These are phyloP conservation scores for Elaphurus davidianus DNA, from an alignment of 2,113 vertebrate genomes.

Conservation along the genomic window DNA sequence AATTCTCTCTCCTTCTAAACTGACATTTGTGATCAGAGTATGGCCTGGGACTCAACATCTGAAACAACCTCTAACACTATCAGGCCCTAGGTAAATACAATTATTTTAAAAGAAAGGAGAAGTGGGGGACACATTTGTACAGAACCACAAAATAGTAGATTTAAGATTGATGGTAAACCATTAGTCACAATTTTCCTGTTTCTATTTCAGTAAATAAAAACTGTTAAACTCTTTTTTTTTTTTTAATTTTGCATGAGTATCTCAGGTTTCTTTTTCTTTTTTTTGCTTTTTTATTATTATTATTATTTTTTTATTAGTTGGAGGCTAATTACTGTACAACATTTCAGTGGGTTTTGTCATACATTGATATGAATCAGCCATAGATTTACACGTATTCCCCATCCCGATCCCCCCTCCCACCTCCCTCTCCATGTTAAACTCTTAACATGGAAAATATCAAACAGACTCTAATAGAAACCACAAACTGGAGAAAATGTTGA, in stretches of 20 bases:
- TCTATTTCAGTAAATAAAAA: neutral
- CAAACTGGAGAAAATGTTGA: neutral
- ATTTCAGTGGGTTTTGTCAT: too few relatives aligned
- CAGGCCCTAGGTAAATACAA: neutral
- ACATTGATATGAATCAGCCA: too few relatives aligned
- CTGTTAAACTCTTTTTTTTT: neutral
- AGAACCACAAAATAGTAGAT: neutral
- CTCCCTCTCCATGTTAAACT: too few relatives aligned
- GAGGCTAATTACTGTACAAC: too few relatives aligned
- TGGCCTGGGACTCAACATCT: neutral
- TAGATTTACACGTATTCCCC: too few relatives aligned
- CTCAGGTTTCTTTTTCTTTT: too few relatives aligned
- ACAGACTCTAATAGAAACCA: neutral
- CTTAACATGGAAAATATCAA: neutral
- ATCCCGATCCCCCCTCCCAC: too few relatives aligned
- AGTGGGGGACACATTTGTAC: accelerated
- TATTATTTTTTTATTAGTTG: too few relatives aligned
- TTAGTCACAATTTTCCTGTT: neutral
- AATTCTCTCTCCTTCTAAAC: neutral
- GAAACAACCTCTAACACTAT: neutral
- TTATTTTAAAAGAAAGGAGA: neutral
- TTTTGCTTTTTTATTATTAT: too few relatives aligned
- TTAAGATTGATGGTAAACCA: neutral
- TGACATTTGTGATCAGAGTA: neutral
- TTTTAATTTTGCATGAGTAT: too few relatives aligned